These are phyloP conservation scores for Connochaetes taurinus DNA, from an alignment of 2,113 vertebrate genomes.

Conservation along the genomic window DNA sequence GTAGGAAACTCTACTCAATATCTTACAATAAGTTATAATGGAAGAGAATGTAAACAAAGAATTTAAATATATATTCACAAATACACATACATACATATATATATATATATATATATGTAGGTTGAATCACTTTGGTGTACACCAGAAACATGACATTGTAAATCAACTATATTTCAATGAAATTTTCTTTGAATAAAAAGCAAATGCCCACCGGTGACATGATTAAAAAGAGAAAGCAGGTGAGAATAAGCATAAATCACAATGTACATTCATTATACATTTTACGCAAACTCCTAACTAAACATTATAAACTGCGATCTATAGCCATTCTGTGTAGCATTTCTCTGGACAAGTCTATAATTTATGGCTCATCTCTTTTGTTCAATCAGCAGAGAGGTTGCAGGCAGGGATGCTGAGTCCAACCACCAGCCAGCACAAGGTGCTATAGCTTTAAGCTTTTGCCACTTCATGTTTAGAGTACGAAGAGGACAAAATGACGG, in stretches of 20 bases:
- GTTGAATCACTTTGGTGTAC: neutral
- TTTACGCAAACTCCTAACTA: neutral
- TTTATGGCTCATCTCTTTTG: neutral
- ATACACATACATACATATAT: neutral
- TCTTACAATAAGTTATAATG: neutral
- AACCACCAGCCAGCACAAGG: accelerated
- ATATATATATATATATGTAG: neutral
- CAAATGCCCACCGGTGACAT: neutral
- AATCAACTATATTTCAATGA: neutral
- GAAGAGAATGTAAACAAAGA: neutral
- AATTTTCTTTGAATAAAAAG: neutral
- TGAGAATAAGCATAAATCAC: neutral
- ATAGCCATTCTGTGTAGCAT: neutral
- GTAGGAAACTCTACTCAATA: neutral
- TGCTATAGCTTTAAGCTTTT: neutral
- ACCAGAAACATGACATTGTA: neutral
- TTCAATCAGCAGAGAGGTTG: neutral
- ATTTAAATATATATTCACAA: neutral
- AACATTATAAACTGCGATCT: neutral
- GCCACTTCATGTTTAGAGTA: neutral
- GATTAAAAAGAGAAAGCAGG: neutral
- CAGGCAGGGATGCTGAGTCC: neutral
- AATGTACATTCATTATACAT: neutral
- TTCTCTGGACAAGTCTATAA: neutral
- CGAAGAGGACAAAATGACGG: neutral